Evolutionary conservation across 2,797 vertebrate genomes (phyloP), one percentile per base, ranked within the genome.

Genomic region (Hippoglossus hippoglossus): DNA sequence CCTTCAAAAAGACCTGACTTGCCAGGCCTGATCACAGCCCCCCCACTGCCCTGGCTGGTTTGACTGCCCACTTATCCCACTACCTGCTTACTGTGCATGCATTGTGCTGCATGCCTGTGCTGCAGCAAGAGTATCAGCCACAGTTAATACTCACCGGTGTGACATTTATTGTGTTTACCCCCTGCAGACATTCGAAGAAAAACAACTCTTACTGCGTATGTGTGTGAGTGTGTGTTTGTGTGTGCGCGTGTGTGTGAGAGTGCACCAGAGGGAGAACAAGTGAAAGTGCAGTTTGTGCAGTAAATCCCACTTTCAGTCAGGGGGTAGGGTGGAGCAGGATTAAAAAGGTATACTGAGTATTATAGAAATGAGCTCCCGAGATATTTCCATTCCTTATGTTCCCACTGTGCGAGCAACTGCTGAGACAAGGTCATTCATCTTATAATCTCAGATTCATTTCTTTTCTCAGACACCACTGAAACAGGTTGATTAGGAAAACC

Each of bases 11-110:
- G 84, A 85, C 78, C 84, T 75, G 83, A 85, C 67, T 87, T 81
- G 80, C 89, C 77, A 85, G 91, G 80, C 82, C 82, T 77, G 87
- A 88, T 90, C 81, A 89, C 82, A 91, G 78, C 67, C 70, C 2
- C 53, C 66, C 60, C 36, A 24, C 65, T 84, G 74, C 77, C 73
- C 85, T 52, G 81, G 77, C 75, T 81, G 73, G 26, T 75, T 77
- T 65, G 75, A 68, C 77, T 73, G 55, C 72, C 82, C 79, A 57
- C 79, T 73, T 75, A 73, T 52, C 72, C 64, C 67, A 24, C 63
- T 61, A 75, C 58, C 53, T 72, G 50, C 58, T 58, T 36, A 16
- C 49, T 66, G 68, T 69, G 58, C 60, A 67, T 81, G 64, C 74
- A 73, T 31, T 53, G 47, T 72, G 64, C 63, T 76, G 66, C 70